Conservation (phyloP, 2,888 invertebrate species). For the Chymomyza amoena region DNA sequence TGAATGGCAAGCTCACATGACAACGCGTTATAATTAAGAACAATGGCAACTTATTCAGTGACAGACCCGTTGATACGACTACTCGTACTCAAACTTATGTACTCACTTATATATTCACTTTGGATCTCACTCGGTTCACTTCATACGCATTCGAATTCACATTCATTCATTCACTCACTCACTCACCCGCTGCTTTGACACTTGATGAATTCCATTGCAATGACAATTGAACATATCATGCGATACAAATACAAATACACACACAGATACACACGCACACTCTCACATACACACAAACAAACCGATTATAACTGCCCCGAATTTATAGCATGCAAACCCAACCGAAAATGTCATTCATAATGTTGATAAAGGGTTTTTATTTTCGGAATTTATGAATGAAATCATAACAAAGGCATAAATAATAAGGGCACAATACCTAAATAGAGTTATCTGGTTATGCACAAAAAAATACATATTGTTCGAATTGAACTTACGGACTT, state of each 20-base stretch:
- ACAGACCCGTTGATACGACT: not conserved
- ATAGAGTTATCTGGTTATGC: not conserved
- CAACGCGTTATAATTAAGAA: constrained; percentile 73
- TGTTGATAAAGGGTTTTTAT: not conserved
- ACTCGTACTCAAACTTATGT: too few species aligned
- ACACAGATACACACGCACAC: not conserved
- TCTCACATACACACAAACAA: not conserved
- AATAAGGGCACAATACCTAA: not conserved
- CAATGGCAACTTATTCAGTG: constrained; percentile 66
- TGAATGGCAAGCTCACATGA: constrained; percentile 72
- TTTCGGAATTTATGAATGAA: not conserved
- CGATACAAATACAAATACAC: not conserved
- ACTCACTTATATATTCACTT: not conserved
- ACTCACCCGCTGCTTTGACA: constrained; percentile 24
- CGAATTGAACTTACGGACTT: not conserved
- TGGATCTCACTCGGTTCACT: not conserved
- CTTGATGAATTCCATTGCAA: constrained; percentile 60
- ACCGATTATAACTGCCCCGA: constrained; percentile 38
- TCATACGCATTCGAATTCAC: constrained; percentile 39
- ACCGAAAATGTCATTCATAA: not conserved
- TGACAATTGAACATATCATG: constrained; percentile 35
- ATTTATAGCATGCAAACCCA: not conserved
- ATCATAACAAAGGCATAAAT: not conserved
- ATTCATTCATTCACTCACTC: too few species aligned
- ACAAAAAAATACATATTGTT: not conserved